These are phyloP conservation scores for Plagodis pulveraria DNA, from an alignment of 2,888 invertebrate species.

Conservation along the genomic window DNA sequence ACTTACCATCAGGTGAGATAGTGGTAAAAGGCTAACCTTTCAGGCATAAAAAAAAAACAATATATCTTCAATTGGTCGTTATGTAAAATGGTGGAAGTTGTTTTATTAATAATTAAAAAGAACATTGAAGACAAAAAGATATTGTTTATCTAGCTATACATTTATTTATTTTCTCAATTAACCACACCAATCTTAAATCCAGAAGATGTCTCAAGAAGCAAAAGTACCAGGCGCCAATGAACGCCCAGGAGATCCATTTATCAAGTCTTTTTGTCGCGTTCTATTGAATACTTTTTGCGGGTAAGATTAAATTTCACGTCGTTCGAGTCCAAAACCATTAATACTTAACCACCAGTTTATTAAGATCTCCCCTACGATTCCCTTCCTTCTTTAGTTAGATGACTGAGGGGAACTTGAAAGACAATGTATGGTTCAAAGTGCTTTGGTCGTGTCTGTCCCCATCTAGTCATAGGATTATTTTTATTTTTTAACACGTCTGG, in stretches of 20 bases:
- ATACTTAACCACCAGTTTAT: slow-evolving; percentile 60
- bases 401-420: slow-evolving; percentile 18
- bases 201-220: slow-evolving; percentile 45
- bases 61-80: too few species aligned
- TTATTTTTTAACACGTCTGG: slow-evolving; percentile 75
- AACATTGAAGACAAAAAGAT: too few species aligned
- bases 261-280: slow-evolving; percentile 77
- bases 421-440: slow-evolving; percentile 39
- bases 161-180: too few species aligned
- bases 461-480: slow-evolving; percentile 63
- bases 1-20: too few species aligned
- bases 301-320: slow-evolving; percentile 81
- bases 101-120: too few species aligned
- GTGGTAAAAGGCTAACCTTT: too few species aligned
- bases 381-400: slow-evolving; percentile 4
- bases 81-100: too few species aligned
- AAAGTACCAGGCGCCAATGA: slow-evolving; percentile 56
- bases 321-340: slow-evolving; percentile 76
- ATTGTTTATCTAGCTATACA: too few species aligned
- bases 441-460: slow-evolving; percentile 56
- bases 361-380: slow-evolving; percentile 47
- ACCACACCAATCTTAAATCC: slow-evolving; percentile 14
- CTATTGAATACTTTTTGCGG: slow-evolving; percentile 82
- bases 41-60: too few species aligned
- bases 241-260: slow-evolving; percentile 70